Evolutionary conservation across 1,140 invertebrate genomes (phyloP).

Genomic region (Pachyrhynchus sulphureomaculatus): DNA sequence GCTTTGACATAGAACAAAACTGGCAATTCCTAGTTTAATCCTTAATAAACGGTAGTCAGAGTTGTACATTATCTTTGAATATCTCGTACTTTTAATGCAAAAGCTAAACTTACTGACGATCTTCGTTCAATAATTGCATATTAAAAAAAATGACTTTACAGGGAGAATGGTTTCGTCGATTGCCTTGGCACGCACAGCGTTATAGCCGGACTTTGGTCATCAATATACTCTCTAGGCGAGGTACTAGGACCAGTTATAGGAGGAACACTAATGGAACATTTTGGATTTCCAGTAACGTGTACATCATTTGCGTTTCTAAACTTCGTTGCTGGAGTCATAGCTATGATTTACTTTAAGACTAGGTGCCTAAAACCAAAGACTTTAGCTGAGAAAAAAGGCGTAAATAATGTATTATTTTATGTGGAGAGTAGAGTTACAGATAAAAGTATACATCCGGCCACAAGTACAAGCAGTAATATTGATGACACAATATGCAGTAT

Average conservation of each 20-base stretch:
- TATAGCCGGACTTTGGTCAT: slow-evolving; percentile 73
- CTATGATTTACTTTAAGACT: slow-evolving; percentile 31
- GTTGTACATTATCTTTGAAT: no score
- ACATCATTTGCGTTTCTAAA: slow-evolving; percentile 63
- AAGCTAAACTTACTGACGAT: no score
- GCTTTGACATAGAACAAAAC: no score
- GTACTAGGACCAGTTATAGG: slow-evolving; percentile 71
- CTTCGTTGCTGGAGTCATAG: slow-evolving; percentile 52
- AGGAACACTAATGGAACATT: slow-evolving; percentile 63
- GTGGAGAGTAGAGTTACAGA: not conserved
- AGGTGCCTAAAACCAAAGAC: not conserved
- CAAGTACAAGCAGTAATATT: no score
- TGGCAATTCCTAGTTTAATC: no score
- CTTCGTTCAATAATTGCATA: no score
- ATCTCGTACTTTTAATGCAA: no score
- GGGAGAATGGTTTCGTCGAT: slow-evolving; percentile 65
- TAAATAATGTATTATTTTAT: not conserved
- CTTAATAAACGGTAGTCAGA: no score
- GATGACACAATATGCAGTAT: no score
- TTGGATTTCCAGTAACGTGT: slow-evolving; percentile 65
- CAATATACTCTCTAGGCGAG: slow-evolving; percentile 73
- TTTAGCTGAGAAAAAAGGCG: slow-evolving; percentile 1
- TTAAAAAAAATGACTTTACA: slow-evolving; percentile 46
- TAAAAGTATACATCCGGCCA: no score
- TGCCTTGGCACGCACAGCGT: slow-evolving; percentile 68